These are phyloP conservation scores for Perca fluviatilis DNA, from an alignment of 2,113 vertebrate genomes.

Conservation along the genomic window DNA sequence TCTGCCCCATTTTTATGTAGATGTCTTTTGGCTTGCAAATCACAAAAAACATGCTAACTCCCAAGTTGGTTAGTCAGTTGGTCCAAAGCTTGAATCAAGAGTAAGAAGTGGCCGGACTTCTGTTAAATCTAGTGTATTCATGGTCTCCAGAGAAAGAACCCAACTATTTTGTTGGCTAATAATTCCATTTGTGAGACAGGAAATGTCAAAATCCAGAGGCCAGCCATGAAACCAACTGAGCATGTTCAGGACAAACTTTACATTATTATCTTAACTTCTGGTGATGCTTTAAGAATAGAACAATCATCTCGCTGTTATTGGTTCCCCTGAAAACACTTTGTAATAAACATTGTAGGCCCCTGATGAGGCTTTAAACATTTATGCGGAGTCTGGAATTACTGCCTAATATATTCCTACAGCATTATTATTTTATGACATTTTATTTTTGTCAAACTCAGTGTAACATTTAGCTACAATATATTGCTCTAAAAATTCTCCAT, in stretches of 20 bases:
- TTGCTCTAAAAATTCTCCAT: too few species aligned
- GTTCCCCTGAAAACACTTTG: not conserved
- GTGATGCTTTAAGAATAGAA: not conserved
- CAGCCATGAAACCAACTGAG: not conserved
- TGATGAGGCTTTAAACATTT: not conserved
- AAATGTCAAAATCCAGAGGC: not conserved
- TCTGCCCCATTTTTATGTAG: too few species aligned
- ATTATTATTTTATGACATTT: not conserved
- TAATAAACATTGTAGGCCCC: not conserved
- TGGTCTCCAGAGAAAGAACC: not conserved
- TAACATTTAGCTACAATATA: not conserved
- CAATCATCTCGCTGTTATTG: not conserved
- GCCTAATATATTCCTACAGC: too few species aligned
- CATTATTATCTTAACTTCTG: not conserved
- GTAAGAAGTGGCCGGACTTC: too few species aligned
- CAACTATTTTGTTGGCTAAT: not conserved
- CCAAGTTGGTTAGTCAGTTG: not conserved
- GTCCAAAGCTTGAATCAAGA: not conserved
- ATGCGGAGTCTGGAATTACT: not conserved
- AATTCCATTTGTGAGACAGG: not conserved
- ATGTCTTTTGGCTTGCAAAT: not conserved
- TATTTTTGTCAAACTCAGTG: not conserved
- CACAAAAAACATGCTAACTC: not conserved
- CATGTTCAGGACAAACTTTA: not conserved
- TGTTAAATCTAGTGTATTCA: not conserved